Evolutionary conservation across 2,113 vertebrate species (phyloP), one percentile per base, ranked within the genome.

Genomic region (western clawed frog (Xenopus tropicalis)): DNA sequence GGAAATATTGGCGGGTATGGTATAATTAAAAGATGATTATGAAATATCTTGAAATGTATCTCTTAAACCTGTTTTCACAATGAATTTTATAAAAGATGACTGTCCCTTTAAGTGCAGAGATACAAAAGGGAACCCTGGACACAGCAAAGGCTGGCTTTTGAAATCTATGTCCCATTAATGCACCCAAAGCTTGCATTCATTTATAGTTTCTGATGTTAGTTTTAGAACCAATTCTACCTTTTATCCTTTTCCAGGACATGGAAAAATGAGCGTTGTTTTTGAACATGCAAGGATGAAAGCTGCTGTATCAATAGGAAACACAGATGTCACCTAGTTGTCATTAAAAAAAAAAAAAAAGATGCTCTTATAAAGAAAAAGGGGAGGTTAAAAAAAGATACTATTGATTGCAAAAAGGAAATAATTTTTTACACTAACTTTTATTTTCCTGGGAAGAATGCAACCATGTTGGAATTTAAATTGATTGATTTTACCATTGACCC

Each of bases 381-480:
- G 24, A 22, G 68, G 46, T 48, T 29, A 29, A 76, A 20, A 58
- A 69, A 58, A 63, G 51, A 69, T 56, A 54, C 58, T 69, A 76
- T 42, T 56, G 73, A 76, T 76, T 69, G 29, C 66, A 63, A 69
- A 76, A 69, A 25, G 19, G 72, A 13, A 70, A 66, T 22, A 16
- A 68, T 74, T 77, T 77, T 76, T 78, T 74, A 78, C 78, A 66
- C 24, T 44, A 29, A 78, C 73, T 79, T 10, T 82, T 81, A 77
- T 9, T 82, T 80, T 67, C 25, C 80, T 79, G 56, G 37, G 58
- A 80, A 79, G 62, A 80, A 74, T 24, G 24, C 4, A 63, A n/a
- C 75, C 83, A 56, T 62, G 16, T 70, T 74, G 66, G 67, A 77
- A 74, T 82, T 81, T 82, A 79, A 82, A 80, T 63, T 52, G 62